Conservation (phyloP, 2,888 invertebrate species). For the Diplolepis rosae region DNA sequence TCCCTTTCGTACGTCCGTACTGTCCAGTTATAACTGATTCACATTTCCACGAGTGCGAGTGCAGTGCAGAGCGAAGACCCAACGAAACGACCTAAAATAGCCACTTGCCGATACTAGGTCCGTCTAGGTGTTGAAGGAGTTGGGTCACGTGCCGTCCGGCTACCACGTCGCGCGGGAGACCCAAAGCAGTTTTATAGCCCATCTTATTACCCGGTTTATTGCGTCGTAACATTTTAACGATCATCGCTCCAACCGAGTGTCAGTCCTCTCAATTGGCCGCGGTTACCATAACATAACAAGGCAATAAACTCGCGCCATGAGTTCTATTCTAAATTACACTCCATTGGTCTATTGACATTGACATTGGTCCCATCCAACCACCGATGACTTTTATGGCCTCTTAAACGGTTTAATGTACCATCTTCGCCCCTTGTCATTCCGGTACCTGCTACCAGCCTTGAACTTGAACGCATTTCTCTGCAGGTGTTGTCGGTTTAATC, state of each 20-base stretch:
- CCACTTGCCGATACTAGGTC: conserved; percentile 31
- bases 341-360: conserved; percentile 66
- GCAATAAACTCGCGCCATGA: conserved; percentile 65
- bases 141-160: conserved; percentile 67
- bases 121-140: conserved; percentile 48
- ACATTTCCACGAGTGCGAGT: conserved; percentile 69
- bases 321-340: conserved; percentile 59
- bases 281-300: conserved; percentile 59
- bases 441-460: conserved; percentile 39
- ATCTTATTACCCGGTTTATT: conserved; percentile 70
- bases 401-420: conserved; percentile 54
- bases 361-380: conserved; percentile 52
- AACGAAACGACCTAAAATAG: conserved; percentile 38
- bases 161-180: conserved; percentile 62
- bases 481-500: conserved; percentile 35
- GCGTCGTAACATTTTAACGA: conserved; percentile 72
- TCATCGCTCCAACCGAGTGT: conserved; percentile 62
- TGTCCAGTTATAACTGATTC: conserved; percentile 57
- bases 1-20: conserved; percentile 57
- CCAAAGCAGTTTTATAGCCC: conserved; percentile 67
- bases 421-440: conserved; percentile 37
- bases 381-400: conserved; percentile 68
- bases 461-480: conserved; percentile 32
- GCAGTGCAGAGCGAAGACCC: conserved; percentile 59
- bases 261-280: conserved; percentile 52